A percentile compares a stretch with the other conserved stretches of the same genome.
Conservation (phyloP, 2,888 invertebrate genomes). For the Synanthedon formicaeformis region DNA sequence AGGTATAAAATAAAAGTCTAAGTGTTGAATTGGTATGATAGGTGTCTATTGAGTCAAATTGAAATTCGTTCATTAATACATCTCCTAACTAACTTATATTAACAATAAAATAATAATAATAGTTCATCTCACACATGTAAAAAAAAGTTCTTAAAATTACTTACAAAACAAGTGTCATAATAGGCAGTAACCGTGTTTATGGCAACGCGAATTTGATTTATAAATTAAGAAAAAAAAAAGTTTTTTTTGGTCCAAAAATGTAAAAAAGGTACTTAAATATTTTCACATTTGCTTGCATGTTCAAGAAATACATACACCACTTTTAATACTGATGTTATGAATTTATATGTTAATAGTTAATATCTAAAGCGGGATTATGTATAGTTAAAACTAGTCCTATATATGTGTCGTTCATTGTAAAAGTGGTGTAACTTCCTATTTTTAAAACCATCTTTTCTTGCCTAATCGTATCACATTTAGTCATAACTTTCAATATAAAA, state of each 20-base stretch:
- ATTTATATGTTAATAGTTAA: conserved; percentile 44
- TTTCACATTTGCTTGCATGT: conserved; percentile 37
- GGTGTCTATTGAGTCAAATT: conserved; percentile 4
- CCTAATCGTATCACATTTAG: too few species aligned
- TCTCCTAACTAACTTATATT: conserved; percentile 8
- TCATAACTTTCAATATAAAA: too few species aligned
- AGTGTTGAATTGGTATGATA: too few species aligned
- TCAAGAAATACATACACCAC: conserved; percentile 61
- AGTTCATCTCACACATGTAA: neutral
- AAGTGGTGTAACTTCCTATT: too few species aligned
- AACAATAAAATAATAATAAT: neutral
- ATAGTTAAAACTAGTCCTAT: conserved; percentile 28
- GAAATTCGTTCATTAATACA: conserved; percentile 26
- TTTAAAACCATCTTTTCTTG: too few species aligned
- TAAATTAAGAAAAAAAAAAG: conserved; percentile 9
- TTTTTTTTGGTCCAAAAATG: conserved; percentile 65
- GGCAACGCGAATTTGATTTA: conserved; percentile 67
- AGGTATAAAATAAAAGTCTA: too few species aligned
- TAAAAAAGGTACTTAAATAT: conserved; percentile 16
- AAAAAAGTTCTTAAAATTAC: conserved; percentile 13
- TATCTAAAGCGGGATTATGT: conserved; percentile 59
- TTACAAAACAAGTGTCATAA: conserved; percentile 44
- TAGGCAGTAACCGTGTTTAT: conserved; percentile 59
- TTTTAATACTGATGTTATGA: conserved; percentile 64
- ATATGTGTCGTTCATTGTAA: too few species aligned